These are phyloP conservation scores for Caenorhabditis doughertyi DNA, from an alignment of 2,888 invertebrate genomes.

Conservation along the genomic window DNA sequence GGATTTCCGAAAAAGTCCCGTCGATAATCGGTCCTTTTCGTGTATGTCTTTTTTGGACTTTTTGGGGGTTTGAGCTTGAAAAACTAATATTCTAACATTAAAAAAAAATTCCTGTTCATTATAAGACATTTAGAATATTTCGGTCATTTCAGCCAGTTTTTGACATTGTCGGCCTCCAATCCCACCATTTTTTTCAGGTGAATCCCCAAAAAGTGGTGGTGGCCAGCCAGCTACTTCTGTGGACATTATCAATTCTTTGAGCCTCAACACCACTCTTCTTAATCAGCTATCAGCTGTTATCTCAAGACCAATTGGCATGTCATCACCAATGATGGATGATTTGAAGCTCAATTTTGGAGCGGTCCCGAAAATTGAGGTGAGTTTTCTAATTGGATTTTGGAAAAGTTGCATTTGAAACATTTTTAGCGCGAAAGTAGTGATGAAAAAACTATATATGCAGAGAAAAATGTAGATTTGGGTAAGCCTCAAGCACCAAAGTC, in stretches of 20 bases:
- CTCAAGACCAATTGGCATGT: conserved; percentile 40
- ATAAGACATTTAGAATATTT: no score
- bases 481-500: no score
- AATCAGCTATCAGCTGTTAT: conserved; percentile 64
- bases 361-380: conserved; percentile 55
- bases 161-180: no score
- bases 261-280: conserved; percentile 42
- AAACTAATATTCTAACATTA: not conserved
- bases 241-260: conserved; percentile 40
- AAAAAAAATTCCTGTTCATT: no score
- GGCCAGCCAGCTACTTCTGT: conserved; percentile 10
- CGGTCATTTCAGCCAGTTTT: no score
- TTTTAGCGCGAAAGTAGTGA: not conserved
- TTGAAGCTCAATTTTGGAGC: conserved; percentile 25
- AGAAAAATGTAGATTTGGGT: no score
- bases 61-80: conserved; percentile 1
- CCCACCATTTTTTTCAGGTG: conserved; percentile 64
- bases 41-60: conserved; percentile 54
- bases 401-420: no score
- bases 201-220: conserved; percentile 64
- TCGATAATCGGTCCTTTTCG: conserved; percentile 57
- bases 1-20: conserved; percentile 70
- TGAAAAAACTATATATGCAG: no score
- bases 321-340: conserved; percentile 54
- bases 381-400: not conserved